Evolutionary conservation across 2,113 vertebrate species (phyloP), one percentile per base, ranked within the genome.

Genomic region (Recurvirostra avosetta): DNA sequence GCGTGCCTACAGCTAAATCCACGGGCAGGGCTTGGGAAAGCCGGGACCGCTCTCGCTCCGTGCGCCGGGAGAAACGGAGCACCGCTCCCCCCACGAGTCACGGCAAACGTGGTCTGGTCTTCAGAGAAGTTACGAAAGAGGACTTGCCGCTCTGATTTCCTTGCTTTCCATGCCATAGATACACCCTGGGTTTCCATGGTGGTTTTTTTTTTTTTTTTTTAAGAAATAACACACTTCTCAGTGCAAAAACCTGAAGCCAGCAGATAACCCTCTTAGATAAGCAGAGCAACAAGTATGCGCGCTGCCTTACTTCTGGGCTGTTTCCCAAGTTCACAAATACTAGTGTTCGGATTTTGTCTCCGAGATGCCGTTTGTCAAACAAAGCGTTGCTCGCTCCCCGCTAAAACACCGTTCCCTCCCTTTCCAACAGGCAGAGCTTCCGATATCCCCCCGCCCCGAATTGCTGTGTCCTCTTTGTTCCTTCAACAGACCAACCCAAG

Each of bases 21-120:
- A n/a, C 32, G 5, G 12, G 49, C 22, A 50, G 49, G 49, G 22
- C 49, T 50, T 0, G 59, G 75, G 20, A 55, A 50, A 71, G 5
- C 40, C 1, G 15, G 53, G 70, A 49, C 26, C 12, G 2, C 30
- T 27, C 14, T 8, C 52, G 11, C 13, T 40, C 47, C 1, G 5
- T 2, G 36, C 8, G 62, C 25, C 38, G 4, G 38, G 18, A 4
- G 21, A 36, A 32, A 17, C 5, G 23, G 29, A 30, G 32, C 26
- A 49, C 22, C 1, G 4, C 9, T 43, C 26, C 62, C 36, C 5
- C 25, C 14, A 8, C 25, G 13, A 23, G 65, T 7, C 45, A 32
- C 21, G 1, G 1, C 19, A 19, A 43, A 15, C 5, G 12, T 1
- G 29, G 27, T 14, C 59, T 27, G 76, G 6, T n/a, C 36, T 26